Percentiles rank a stretch among this genome's conserved stretches.
phyloP scores from a whole-genome alignment of 1,140 invertebrate genomes.

The Oncopodura yosiiana region DNA sequence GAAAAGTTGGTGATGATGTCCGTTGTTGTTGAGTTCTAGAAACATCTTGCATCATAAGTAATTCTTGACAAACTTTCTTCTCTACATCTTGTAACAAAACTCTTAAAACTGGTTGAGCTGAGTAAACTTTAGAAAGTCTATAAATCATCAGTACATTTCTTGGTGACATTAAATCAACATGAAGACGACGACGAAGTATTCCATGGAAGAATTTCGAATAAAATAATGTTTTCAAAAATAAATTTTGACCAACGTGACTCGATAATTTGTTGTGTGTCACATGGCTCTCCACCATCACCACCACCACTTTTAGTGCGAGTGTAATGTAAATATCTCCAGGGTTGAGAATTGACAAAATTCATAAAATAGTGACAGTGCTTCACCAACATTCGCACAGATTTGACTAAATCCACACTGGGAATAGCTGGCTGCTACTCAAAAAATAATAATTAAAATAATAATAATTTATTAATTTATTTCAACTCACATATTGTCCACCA shows the following conservation, averaged over 20 bases:
- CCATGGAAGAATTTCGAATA: conserved; percentile 78
- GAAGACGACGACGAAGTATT: conserved; percentile 65
- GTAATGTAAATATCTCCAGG: conserved; percentile 68
- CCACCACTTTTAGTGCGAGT: neutral
- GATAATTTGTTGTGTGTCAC: conserved; percentile 42
- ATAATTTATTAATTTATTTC: too few species aligned
- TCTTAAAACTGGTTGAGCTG: conserved; percentile 11
- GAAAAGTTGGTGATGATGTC: neutral
- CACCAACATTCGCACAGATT: conserved; percentile 53
- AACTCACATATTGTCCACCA: too few species aligned
- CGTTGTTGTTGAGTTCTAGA: neutral
- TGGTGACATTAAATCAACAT: conserved; percentile 71
- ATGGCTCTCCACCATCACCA: conserved; percentile 32
- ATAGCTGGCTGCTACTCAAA: conserved; percentile 14
- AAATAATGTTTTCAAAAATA: conserved; percentile 79
- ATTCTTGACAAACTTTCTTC: neutral
- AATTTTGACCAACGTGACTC: conserved; percentile 62
- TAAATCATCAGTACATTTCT: conserved; percentile 87
- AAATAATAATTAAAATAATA: neutral
- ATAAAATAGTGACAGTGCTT: conserved; percentile 59
- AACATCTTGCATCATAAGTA: neutral
- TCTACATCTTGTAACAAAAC: conserved; percentile 16
- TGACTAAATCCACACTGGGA: conserved; percentile 52
- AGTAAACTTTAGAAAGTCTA: conserved; percentile 63
- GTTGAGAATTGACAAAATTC: conserved; percentile 57